Conservation (phyloP, 92 coral and sea anemone genomes). For the Ricordea florida region DNA sequence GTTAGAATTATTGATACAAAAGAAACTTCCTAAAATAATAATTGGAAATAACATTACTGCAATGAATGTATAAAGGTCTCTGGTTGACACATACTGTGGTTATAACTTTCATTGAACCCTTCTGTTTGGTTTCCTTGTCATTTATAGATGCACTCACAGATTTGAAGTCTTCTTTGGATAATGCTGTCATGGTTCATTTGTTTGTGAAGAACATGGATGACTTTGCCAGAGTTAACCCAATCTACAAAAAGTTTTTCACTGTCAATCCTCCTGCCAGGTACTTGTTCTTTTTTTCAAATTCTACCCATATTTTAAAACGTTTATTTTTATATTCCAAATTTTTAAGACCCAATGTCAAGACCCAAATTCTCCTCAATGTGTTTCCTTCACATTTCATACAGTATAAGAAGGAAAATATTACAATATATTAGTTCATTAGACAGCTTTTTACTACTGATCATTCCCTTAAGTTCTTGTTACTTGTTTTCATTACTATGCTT, state of each 20-base stretch:
- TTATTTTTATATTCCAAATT: too few relatives aligned
- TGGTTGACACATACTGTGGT: neutral
- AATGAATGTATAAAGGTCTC: neutral
- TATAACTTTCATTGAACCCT: neutral
- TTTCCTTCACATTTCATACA: too few relatives aligned
- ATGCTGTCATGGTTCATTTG: slow-evolving; percentile 71
- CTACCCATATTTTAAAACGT: neutral
- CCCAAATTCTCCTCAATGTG: too few relatives aligned
- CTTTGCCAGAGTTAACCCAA: slow-evolving; percentile 70
- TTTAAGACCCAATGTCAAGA: neutral
- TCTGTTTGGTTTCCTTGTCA: neutral
- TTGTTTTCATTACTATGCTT: too few relatives aligned
- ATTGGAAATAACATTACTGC: too few relatives aligned
- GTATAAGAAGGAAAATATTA: too few relatives aligned
- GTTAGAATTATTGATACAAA: too few relatives aligned
- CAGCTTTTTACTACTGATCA: too few relatives aligned
- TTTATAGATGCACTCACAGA: slow-evolving; percentile 49
- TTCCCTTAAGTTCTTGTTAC: too few relatives aligned
- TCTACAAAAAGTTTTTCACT: slow-evolving; percentile 61
- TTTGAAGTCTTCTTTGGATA: slow-evolving; percentile 24
- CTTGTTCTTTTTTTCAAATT: neutral
- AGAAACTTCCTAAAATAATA: too few relatives aligned
- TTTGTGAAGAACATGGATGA: slow-evolving; percentile 71
- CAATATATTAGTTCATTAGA: too few relatives aligned
- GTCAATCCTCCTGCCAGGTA: slow-evolving; percentile 93